Evolutionary conservation across 2,797 vertebrate species (phyloP), one percentile per base, ranked within the genome.

Genomic region (Danio kyathit): DNA sequence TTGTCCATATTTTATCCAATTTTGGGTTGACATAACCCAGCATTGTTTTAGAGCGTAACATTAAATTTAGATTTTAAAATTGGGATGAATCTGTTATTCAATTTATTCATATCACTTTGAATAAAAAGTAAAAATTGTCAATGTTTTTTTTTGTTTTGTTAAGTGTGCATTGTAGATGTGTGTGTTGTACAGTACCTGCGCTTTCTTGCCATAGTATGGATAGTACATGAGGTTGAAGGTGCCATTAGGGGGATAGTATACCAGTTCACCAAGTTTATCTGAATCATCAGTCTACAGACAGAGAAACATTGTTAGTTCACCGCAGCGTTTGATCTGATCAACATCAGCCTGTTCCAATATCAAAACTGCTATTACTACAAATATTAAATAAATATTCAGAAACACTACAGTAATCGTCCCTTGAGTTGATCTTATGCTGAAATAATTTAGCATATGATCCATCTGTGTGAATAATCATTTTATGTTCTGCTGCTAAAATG

Each of bases 171-270:
- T 21, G 19, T 73, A 7, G 17, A 60, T 46, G 29, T 63, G 60
- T 63, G 6, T 40, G n/a, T 21, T 19, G n/a, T 41, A 7, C 59
- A 54, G 21, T 87, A 99, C 98, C 97, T 99, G 98, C 49, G 97
- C 92, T 89, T 97, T 98, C 89, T 94, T 97, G 80, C 97, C 97
- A 0, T 99, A 99, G 91, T 98, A 99, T 40, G 98, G 98, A 88
- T 97, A 99, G 88, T 98, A 99, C 93, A 97, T 97, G 4, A 96
- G 92, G 86, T 94, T 95, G 89, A 97, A 98, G 52, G 96, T 95
- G 67, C 95, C 97, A 0, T 95, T 95, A 64, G 87, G 21, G 0
- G 98, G 98, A 84, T 90, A 99, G 88, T 96, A 99, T 1, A 7
- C 0, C 83, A 95, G 5, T 54, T 91, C 80, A 76, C 93, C 94